These are phyloP conservation scores for Mystacornis crossleyi DNA, from an alignment of 2,113 vertebrate species.

Conservation along the genomic window DNA sequence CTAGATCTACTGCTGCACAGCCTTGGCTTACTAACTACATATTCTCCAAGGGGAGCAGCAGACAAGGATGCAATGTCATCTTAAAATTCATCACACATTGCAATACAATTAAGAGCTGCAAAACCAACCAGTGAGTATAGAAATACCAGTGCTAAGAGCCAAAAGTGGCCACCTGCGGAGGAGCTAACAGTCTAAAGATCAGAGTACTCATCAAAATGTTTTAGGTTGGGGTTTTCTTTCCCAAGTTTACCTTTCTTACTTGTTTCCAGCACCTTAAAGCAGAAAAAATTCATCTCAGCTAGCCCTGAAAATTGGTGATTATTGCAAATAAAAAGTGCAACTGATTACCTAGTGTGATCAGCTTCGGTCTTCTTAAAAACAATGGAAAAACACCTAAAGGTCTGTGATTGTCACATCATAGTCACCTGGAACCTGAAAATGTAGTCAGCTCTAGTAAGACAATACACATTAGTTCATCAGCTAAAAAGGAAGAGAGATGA, in stretches of 20 bases:
- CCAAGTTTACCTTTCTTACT: not conserved
- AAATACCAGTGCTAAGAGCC: not conserved
- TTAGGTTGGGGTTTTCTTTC: not conserved
- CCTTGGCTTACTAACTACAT: not conserved
- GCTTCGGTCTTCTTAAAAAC: not conserved
- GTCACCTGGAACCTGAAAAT: not conserved
- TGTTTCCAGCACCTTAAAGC: not conserved
- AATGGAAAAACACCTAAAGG: not conserved
- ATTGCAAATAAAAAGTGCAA: not conserved
- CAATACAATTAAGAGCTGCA: not conserved
- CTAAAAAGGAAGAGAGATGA: not conserved
- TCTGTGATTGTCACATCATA: not conserved
- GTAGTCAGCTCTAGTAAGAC: not conserved
- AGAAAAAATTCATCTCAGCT: not conserved
- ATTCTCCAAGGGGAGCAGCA: not conserved
- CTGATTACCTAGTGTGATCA: not conserved
- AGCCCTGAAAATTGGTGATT: not conserved
- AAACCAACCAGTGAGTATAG: not conserved
- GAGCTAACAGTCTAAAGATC: not conserved
- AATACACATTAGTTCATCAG: not conserved
- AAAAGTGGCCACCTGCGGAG: not conserved
- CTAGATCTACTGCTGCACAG: not conserved
- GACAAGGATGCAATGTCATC: not conserved
- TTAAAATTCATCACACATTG: not conserved
- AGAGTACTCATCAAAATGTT: not conserved